These are phyloP conservation scores for Coilia nasus DNA, from an alignment of 2,797 vertebrate genomes.

Conservation along the genomic window DNA sequence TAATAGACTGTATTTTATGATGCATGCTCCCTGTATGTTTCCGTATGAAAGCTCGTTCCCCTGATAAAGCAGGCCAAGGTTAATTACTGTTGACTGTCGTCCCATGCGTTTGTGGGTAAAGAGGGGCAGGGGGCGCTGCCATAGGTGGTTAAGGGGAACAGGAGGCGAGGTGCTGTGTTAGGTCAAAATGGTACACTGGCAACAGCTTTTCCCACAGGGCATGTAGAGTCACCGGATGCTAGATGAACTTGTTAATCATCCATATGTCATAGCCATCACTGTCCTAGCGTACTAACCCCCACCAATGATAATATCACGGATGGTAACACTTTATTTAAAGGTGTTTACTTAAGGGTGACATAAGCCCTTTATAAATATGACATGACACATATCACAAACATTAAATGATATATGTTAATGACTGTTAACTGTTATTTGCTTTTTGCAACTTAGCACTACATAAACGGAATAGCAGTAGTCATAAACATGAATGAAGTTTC, in stretches of 20 bases:
- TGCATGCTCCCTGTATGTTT: background rate
- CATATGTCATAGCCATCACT: constrained; percentile 1
- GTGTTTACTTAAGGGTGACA: no score
- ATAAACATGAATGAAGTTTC: no score
- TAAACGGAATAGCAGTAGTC: no score
- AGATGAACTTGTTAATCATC: background rate
- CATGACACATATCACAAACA: no score
- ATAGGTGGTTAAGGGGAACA: background rate
- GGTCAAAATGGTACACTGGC: background rate
- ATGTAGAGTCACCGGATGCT: background rate
- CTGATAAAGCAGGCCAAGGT: constrained; percentile 7
- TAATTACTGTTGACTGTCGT: constrained; percentile 14
- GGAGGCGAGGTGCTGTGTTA: background rate
- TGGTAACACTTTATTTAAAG: no score
- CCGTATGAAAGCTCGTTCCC: background rate
- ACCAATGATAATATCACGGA: background rate
- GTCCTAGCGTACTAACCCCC: background rate
- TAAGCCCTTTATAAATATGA: no score
- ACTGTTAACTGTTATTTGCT: no score
- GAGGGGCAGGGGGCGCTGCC: background rate
- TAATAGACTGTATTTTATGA: background rate
- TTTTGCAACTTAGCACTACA: no score
- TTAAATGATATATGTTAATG: no score
- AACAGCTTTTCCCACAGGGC: constrained; percentile 7
- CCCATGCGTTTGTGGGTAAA: background rate